Evolutionary conservation across 2,113 vertebrate genomes (phyloP), one percentile per base, ranked within the genome.

Genomic region (Excalfactoria chinensis): DNA sequence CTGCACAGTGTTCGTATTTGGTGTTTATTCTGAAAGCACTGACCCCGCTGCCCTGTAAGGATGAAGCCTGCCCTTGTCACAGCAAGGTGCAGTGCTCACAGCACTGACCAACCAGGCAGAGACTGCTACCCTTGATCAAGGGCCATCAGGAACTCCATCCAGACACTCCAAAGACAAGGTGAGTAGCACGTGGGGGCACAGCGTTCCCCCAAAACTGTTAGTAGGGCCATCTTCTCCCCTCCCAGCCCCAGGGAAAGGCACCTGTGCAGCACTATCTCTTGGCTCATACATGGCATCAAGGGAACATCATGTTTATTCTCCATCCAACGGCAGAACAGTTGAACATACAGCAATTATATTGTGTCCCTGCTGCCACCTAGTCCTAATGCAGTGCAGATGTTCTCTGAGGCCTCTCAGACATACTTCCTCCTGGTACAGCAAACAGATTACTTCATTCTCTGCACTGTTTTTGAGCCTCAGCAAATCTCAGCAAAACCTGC

Each of bases 171-270:
- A 32, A 20, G 13, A 11, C 28, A 25, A 62, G 34, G 25, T 19
- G 37, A 44, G 43, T 19, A 44, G 44, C 43, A 28, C 11, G 2
- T 0, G 2, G 9, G 13, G 22, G 37, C 4, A 9, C 30, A 44
- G 43, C 46, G 25, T 30, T 19, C 12, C 14, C 3, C 1, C 6
- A 30, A 32, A 32, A 30, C 17, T 32, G 53, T 32, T 28, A 55
- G 30, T 19, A 55, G 53, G 9, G 53, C 6, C 28, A 55, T 17
- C 30, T 32, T 21, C 22, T 30, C 51, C 60, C 20, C 13, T 2
- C 0, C 14, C 1, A 1, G 19, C 35, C 15, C 30, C 8, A 6
- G 34, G 4, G 1, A 30, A 60, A 75, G 13, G 34, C 30, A 4
- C 21, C 3, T 5, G 4, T 25, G 26, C 43, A 80, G n/a, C 56